Evolutionary conservation across 2,888 invertebrate species (phyloP).

Genomic region (Aphrophora alni): DNA sequence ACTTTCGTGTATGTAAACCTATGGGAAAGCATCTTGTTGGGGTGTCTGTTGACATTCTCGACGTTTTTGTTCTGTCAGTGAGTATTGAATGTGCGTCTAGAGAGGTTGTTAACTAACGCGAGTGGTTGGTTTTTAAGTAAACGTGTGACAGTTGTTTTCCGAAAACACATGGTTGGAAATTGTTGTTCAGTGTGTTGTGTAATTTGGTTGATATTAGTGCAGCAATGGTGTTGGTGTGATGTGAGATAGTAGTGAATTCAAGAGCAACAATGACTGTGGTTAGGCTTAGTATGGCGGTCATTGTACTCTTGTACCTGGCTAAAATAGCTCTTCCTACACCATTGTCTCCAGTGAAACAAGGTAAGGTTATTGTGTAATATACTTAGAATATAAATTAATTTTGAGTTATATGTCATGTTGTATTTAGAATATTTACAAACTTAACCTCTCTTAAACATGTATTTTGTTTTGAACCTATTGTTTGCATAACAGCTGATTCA

Average conservation of each 20-base stretch:
- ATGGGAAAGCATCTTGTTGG: neutral
- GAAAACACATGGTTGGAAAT: neutral
- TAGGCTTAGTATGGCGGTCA: slow-evolving; percentile 6
- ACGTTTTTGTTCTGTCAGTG: neutral
- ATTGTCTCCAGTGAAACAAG: neutral
- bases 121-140: neutral
- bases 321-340: neutral
- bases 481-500: neutral
- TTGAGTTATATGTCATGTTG: neutral
- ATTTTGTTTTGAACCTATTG: neutral
- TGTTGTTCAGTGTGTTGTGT: slow-evolving; percentile 4
- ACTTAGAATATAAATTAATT: neutral
- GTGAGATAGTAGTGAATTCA: neutral
- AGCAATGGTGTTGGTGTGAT: slow-evolving; percentile 4
- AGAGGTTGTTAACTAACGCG: neutral
- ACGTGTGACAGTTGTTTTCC: neutral
- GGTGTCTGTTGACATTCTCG: neutral
- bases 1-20: neutral
- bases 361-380: neutral
- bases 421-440: neutral
- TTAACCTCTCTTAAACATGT: too few relatives aligned
- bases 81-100: neutral
- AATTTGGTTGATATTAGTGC: neutral
- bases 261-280: neutral
- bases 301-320: neutral